These are phyloP conservation scores for Cuculus canorus DNA, from an alignment of 2,797 vertebrate species.

Conservation along the genomic window DNA sequence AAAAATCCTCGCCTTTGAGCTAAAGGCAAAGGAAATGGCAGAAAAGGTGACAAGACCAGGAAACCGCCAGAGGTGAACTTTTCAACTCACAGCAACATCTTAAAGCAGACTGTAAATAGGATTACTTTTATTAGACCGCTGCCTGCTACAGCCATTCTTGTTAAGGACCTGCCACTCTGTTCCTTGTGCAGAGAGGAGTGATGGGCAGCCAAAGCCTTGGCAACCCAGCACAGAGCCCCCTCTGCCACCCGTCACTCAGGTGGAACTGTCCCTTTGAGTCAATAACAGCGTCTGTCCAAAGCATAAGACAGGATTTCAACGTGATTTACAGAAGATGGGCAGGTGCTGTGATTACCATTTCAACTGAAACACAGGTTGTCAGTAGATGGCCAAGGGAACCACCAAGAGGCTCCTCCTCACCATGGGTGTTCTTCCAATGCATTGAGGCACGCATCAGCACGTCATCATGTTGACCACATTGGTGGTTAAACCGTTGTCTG, in stretches of 20 bases:
- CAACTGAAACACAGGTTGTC: fast-evolving
- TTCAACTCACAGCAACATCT: constrained; percentile 40
- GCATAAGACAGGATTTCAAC: background rate
- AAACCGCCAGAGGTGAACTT: constrained; percentile 37
- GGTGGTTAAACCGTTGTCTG: background rate
- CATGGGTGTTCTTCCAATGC: fast-evolving
- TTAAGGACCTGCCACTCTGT: constrained; percentile 27
- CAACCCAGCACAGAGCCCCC: background rate
- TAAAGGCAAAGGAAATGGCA: background rate
- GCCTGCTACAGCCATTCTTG: background rate
- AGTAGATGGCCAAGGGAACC: background rate
- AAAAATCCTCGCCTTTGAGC: background rate
- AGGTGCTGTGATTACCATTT: background rate
- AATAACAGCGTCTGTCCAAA: background rate
- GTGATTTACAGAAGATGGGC: background rate
- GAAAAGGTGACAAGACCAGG: constrained; percentile 17
- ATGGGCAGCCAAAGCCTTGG: background rate
- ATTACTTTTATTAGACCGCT: constrained; percentile 38
- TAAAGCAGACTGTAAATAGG: constrained; percentile 36
- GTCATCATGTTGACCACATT: too few relatives aligned
- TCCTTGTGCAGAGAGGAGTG: fast-evolving
- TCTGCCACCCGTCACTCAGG: background rate
- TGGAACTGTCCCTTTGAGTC: background rate
- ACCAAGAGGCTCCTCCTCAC: background rate
- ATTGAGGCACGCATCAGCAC: background rate